Conservation (phyloP, 2,113 vertebrate species). For the Lepus americanus region DNA sequence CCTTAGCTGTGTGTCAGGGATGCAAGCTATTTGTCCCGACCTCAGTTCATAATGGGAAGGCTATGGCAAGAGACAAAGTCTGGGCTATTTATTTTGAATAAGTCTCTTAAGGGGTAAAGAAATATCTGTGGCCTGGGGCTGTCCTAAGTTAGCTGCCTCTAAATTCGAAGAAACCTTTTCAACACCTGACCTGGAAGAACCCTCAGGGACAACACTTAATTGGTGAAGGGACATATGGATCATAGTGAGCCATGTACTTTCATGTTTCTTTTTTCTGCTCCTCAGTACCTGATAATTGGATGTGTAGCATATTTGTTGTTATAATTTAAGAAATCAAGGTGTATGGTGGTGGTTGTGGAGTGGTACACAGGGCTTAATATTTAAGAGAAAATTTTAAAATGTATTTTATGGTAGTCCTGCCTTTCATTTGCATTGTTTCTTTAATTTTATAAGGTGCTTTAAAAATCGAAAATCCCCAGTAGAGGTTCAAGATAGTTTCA, state of each 20-base stretch:
- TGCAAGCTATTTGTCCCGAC: slow-evolving; percentile 65
- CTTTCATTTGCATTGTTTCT: not conserved
- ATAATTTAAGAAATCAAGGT: not conserved
- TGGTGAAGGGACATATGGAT: slow-evolving; percentile 56
- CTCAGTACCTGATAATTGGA: not conserved
- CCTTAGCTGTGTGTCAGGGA: slow-evolving; percentile 61
- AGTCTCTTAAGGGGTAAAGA: slow-evolving; percentile 61
- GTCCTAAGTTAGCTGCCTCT: slow-evolving; percentile 25
- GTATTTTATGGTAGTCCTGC: not conserved
- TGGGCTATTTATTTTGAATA: slow-evolving; percentile 74
- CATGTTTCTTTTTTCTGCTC: slow-evolving; percentile 2
- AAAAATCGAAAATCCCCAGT: not conserved
- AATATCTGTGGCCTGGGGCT: slow-evolving; percentile 31
- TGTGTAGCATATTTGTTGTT: not conserved
- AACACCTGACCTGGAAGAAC: not conserved
- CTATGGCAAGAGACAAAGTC: slow-evolving; percentile 59
- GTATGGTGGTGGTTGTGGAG: too few relatives aligned
- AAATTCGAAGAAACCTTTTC: slow-evolving; percentile 70
- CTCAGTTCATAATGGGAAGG: slow-evolving; percentile 48
- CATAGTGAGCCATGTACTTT: not conserved
- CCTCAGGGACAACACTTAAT: slow-evolving; percentile 52
- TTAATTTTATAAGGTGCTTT: not conserved
- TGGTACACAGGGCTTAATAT: not conserved
- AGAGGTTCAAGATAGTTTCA: not conserved
- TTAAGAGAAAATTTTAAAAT: not conserved